Evolutionary conservation across 2,888 invertebrate species (phyloP).

Genomic region (Drosophila austrosaltans): DNA sequence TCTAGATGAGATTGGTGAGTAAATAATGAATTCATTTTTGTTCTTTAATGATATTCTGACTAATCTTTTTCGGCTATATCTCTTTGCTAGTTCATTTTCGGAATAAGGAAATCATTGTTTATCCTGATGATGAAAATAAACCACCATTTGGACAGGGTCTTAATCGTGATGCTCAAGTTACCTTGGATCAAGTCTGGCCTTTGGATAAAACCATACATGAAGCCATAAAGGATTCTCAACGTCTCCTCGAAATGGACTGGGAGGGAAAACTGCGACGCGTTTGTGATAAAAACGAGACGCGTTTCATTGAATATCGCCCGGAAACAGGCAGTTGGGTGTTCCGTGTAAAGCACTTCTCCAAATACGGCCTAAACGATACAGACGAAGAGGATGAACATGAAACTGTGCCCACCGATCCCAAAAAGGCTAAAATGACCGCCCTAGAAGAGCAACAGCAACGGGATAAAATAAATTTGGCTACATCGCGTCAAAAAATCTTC

Average conservation of each 20-base stretch:
- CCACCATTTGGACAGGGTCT: constrained; percentile 94
- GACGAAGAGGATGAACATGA: constrained; percentile 96
- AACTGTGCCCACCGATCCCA: constrained; percentile 82
- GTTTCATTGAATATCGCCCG: constrained; percentile 96
- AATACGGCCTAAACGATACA: constrained; percentile 94
- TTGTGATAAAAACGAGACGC: constrained; percentile 93
- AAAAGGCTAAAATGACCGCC: constrained; percentile 79
- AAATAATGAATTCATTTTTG: not conserved
- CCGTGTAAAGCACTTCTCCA: constrained; percentile 96
- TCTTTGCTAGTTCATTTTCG: constrained; percentile 91
- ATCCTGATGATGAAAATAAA: constrained; percentile 94
- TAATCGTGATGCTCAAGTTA: constrained; percentile 95
- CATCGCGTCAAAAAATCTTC: constrained; percentile 67
- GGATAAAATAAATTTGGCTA: constrained; percentile 63
- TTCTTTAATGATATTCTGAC: not conserved
- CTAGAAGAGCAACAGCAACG: constrained; percentile 33
- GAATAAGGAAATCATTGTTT: constrained; percentile 96
- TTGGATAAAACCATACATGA: constrained; percentile 91
- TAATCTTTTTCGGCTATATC: too few relatives aligned
- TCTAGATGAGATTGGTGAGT: constrained; percentile 91
- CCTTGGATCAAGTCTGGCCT: constrained; percentile 96
- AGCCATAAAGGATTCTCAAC: constrained; percentile 91
- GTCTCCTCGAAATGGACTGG: constrained; percentile 91
- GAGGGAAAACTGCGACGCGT: constrained; percentile 92
- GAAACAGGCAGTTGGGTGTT: constrained; percentile 99